Conservation (phyloP, 2,113 vertebrate species). For the Genyomyrus donnyi region DNA sequence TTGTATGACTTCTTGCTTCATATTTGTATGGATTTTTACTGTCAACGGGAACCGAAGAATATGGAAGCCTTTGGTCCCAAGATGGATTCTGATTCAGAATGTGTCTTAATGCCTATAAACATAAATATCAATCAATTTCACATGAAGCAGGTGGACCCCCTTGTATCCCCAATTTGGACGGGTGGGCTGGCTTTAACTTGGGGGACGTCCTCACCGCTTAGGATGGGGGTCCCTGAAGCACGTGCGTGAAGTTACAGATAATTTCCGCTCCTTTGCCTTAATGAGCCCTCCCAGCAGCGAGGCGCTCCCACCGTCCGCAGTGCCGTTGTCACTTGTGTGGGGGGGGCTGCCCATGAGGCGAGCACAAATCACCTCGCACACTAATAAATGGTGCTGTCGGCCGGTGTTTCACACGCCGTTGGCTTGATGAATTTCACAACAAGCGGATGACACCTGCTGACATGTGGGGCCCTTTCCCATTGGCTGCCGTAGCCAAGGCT, state of each 20-base stretch:
- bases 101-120: background rate
- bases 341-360: slow-evolving; percentile 19
- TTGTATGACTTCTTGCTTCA: background rate
- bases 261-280: background rate
- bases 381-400: slow-evolving; percentile 31
- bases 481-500: slow-evolving; percentile 15
- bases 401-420: slow-evolving; percentile 26
- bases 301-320: background rate
- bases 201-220: too few relatives aligned
- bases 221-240: too few relatives aligned
- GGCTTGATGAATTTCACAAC: slow-evolving; percentile 38
- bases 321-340: slow-evolving; percentile 20
- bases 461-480: slow-evolving; percentile 19
- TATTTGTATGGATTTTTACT: background rate
- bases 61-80: background rate
- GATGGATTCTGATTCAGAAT: background rate
- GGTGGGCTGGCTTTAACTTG: background rate
- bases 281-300: background rate
- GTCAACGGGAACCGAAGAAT: background rate
- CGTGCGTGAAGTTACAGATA: background rate
- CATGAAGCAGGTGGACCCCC: background rate
- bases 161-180: background rate
- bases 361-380: slow-evolving; percentile 23
- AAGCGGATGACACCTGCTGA: slow-evolving; percentile 34
- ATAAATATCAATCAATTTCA: background rate